Conservation (phyloP, 2,888 invertebrate species). For the Erannis defoliaria region DNA sequence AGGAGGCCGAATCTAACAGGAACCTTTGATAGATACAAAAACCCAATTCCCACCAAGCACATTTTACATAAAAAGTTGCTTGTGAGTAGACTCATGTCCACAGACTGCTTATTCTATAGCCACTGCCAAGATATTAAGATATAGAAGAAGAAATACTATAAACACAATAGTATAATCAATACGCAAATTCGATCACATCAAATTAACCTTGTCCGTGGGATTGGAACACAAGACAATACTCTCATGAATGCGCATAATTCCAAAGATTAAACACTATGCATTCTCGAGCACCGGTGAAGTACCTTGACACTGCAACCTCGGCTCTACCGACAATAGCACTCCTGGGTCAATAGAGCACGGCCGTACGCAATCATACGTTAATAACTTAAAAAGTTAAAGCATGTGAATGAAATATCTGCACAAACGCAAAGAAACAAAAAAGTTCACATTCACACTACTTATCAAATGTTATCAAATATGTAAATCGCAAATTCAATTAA, state of each 20-base stretch:
- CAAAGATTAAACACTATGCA: slow-evolving; percentile 43
- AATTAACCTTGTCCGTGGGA: slow-evolving; percentile 15
- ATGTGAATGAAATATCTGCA: slow-evolving; percentile 44
- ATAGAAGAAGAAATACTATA: too few species aligned
- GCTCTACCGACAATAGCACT: slow-evolving; percentile 66
- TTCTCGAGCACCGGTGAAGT: slow-evolving; percentile 38
- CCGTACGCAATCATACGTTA: slow-evolving; percentile 62
- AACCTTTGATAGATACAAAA: too few species aligned
- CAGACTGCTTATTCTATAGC: too few species aligned
- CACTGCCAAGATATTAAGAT: too few species aligned
- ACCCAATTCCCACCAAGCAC: too few species aligned
- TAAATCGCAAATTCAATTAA: slow-evolving; percentile 3
- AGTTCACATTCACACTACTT: neutral
- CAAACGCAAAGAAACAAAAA: neutral
- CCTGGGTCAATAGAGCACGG: slow-evolving; percentile 72
- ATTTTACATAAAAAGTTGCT: too few species aligned
- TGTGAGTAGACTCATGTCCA: too few species aligned
- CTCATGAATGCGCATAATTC: slow-evolving; percentile 48
- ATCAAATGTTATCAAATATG: neutral
- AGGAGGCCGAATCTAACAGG: too few species aligned
- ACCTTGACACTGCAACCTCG: slow-evolving; percentile 78
- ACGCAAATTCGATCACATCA: slow-evolving; percentile 4
- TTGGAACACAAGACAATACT: slow-evolving; percentile 24
- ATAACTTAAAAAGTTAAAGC: slow-evolving; percentile 54
- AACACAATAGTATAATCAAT: neutral